These are phyloP conservation scores for Cyanistes caeruleus DNA, from an alignment of 2,113 vertebrate species.

Conservation along the genomic window DNA sequence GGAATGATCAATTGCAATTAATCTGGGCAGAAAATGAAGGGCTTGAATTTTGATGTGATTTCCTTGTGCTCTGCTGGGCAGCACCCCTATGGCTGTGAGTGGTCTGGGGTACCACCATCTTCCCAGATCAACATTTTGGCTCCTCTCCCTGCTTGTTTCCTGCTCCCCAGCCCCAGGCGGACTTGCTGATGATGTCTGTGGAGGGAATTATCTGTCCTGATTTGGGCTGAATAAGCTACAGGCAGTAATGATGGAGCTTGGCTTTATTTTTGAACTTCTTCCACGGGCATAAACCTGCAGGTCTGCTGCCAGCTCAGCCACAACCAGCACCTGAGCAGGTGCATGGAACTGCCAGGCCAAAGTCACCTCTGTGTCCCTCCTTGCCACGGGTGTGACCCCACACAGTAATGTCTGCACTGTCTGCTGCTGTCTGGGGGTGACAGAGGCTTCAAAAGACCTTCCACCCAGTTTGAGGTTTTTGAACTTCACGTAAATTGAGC, in stretches of 20 bases:
- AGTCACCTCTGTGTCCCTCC: not conserved
- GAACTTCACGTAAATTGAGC: not conserved
- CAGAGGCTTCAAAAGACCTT: not conserved
- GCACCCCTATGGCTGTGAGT: not conserved
- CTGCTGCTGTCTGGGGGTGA: not conserved
- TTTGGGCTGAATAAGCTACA: not conserved
- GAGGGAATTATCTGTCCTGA: not conserved
- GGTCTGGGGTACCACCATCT: not conserved
- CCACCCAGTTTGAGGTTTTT: not conserved
- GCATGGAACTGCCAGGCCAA: not conserved
- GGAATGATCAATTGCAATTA: slow-evolving; percentile 21
- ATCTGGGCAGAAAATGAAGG: slow-evolving; percentile 25
- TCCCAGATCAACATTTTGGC: not conserved
- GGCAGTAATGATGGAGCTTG: not conserved
- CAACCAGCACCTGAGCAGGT: not conserved
- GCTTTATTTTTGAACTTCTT: not conserved
- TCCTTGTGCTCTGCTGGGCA: not conserved
- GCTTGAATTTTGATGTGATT: slow-evolving; percentile 2
- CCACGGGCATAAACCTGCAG: not conserved
- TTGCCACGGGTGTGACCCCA: rapidly evolving
- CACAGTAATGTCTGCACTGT: not conserved
- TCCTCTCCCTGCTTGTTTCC: not conserved
- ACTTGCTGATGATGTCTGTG: rapidly evolving
- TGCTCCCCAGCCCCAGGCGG: not conserved
- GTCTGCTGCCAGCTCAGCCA: not conserved